Base-by-base conservation (phyloP, 2,113 vertebrate genomes). In the Aleadryas rufinucha region DNA sequence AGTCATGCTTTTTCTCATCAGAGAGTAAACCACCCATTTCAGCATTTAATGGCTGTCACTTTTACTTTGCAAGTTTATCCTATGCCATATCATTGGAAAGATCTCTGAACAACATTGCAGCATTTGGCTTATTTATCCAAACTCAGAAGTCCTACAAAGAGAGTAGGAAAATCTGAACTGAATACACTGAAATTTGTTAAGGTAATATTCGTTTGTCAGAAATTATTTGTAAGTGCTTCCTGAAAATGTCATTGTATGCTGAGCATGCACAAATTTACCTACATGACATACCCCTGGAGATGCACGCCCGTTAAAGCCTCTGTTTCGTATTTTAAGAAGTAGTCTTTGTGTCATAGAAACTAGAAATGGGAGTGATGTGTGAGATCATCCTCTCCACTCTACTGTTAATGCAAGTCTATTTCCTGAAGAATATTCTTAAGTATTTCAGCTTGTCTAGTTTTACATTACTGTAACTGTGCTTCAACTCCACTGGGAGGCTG, bases 1-100 rank as follows among this genome's bases (percentile, higher is more conserved):
- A 95, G 97, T 94, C 87, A 89, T 18, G 42, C 78, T 84, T 94
- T 76, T 78, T 92, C 68, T 90, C 82, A 86, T 90, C n/a, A 30
- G 87, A 84, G 31, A 26, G 50, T 53, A 85, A 93, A 70, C 60
- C 89, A 80, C 71, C 56, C 52, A 50, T 94, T 96, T 95, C 64
- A 74, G 17, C 84, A 84, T 75, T 71, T 88, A 92, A 86, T 91
- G 79, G 71, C 86, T 95, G 92, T 90, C 91, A 90, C 74, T 78
- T 89, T 59, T 79, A 49, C 56, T 94, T 86, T 84, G 65, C 56
- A 50, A 77, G 37, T 53, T 68, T 76, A 80, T 84, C 49, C 33
- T 50, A 0, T 33, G 47, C 57, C 6, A 4, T 66, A 87, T 27
- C 44, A 20, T 31, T 70, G 56, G 28, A 50, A 87, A 64, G 24